Conservation (phyloP, 2,113 vertebrate species). For the Rhinopomastus cyanomelas region DNA sequence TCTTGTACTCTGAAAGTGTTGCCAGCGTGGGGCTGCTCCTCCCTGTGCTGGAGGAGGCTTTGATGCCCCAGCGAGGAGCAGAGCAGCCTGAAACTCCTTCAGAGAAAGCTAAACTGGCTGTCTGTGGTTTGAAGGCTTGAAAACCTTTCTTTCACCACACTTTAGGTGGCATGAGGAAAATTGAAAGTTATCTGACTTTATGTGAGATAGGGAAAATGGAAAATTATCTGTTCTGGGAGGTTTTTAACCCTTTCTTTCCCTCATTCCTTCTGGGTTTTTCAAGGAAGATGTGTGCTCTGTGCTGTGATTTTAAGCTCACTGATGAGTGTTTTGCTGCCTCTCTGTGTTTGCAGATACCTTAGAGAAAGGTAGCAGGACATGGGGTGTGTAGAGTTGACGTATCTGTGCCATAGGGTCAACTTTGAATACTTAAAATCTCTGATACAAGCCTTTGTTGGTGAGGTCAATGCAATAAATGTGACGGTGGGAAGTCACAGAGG, state of each 20-base stretch:
- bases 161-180: background rate
- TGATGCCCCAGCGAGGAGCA: background rate
- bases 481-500: background rate
- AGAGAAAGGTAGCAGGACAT: background rate
- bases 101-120: background rate
- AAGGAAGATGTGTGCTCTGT: accelerated
- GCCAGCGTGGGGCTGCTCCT: slow-evolving; percentile 1
- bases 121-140: background rate
- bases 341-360: background rate
- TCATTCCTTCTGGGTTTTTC: background rate
- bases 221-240: background rate
- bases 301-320: background rate
- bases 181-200: background rate
- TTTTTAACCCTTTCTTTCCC: background rate
- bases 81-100: background rate
- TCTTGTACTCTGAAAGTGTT: slow-evolving; percentile 51
- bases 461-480: background rate
- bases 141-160: background rate
- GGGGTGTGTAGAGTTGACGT: background rate
- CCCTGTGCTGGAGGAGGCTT: background rate
- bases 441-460: background rate
- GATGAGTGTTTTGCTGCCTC: background rate
- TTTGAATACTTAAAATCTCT: background rate
- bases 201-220: background rate
- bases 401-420: background rate